Evolutionary conservation across 2,113 vertebrate species (phyloP), one percentile per base, ranked within the genome.

Genomic region (Azemiops feae): DNA sequence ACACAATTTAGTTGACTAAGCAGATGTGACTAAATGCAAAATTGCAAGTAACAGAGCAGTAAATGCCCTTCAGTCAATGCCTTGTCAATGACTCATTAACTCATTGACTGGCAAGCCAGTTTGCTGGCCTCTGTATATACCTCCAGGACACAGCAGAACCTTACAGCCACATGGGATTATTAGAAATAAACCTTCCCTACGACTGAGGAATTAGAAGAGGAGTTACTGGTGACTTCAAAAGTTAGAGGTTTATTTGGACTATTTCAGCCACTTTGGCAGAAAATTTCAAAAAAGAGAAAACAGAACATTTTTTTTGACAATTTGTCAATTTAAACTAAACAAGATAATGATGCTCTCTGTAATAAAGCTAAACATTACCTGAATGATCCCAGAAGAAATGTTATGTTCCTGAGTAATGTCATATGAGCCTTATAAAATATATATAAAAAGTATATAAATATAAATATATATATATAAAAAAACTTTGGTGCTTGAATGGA

Each of bases 11-110:
- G 91, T 64, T 3, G 93, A 91, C 45, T 47, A 95, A 94, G 91
- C 64, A 92, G 60, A 7, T 2, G 64, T 87, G 89, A 93, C 92
- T 92, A 95, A 95, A 93, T 12, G 34, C 58, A 92, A 91, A 88
- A 86, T 60, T 39, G 89, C 85, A 91, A 89, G 54, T 39, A 69
- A 55, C 30, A 45, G 11, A 27, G 57, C 57, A 92, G 4, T 57
- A 74, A 47, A 34, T 30, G 86, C 69, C 92, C 94, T 94, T 94
- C 52, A 85, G 74, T 54, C 92, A 86, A 47, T 57, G 89, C 54
- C 22, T 94, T 87, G 23, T n/a, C 1, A 1, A 0, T 0, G 55
- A 54, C 30, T 91, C 50, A 43, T 1, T 2, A 93, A 60, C 10
- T 89, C 88, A 30, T 0, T 93, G 3, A 30, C 22, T 86, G 57